Base-by-base conservation (phyloP, 1,140 invertebrate species). In the Tetraneura akinire region DNA sequence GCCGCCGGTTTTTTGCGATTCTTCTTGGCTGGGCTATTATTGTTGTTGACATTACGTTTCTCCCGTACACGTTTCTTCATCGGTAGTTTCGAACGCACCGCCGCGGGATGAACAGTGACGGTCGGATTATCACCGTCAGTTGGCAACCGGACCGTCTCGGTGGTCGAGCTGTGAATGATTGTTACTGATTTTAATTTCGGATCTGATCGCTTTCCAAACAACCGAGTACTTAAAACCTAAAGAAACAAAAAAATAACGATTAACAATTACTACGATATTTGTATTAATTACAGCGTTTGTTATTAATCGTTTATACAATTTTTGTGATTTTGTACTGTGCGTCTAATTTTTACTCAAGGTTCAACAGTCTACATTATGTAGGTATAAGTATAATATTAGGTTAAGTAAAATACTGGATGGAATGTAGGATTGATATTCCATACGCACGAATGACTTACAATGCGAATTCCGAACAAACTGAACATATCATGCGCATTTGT, bases 151-250 rank as follows among this genome's bases (percentile, higher is more conserved):
- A 94, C 92, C 64, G 92, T 93, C 87, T 94, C 92, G 57, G 92
- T 93, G 80, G 92, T 93, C 81, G 92, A 92, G 84, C 91, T 93
- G 88, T 94, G 92, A 83, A 94, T 93, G 86, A 94, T 94, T 82
- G 93, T 94, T 81, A 94, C 90, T 16, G 91, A 91, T 86, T 93
- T 93, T 84, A 93, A 88, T 86, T 94, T 94, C 85, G 90, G 88
- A 84, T 92, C 90, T 83, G 91, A 90, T 57, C 89, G 89, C 82
- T 93, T 94, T 82, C 92, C 91, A 82, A 94, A 87, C 82, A 93
- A 88, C 83, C 91, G 90, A 83, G 91, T 92, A 88, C 92, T 93
- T 83, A 91, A 88, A 84, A 93, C 88, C 93, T 95, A 85, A 8
- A 37, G 8, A 37, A 4, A 37, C 32, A 37, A 37, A 37, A 37